Evolutionary conservation across 2,113 vertebrate genomes (phyloP), one percentile per base, ranked within the genome.

Genomic region (Chitala chitala): DNA sequence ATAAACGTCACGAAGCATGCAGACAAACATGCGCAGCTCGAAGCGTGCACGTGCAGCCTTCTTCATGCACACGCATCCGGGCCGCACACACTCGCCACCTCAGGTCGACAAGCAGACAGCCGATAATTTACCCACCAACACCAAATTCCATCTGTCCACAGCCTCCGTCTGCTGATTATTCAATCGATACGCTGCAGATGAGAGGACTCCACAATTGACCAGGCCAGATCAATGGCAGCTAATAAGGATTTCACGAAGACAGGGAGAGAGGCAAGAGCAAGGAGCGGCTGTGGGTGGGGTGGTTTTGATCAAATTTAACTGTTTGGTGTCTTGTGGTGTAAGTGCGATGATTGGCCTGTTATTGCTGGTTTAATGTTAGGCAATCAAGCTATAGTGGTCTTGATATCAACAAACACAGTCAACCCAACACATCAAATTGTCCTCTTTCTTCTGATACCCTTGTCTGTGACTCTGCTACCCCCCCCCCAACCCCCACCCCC

Each of bases 301-400:
- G 92, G 93, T 92, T 95, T 93, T 98, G 94, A 98, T 98, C 93
- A 94, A 92, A 98, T 97, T 95, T 92, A 90, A 91, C 92, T 89
- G 92, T 80, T 92, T 91, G 93, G 91, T 92, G 91, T 93, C 93
- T 94, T 91, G 93, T 92, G 94, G 95, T 94, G 95, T 96, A 96
- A 97, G 95, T 94, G 93, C 92, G 92, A 97, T 96, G 97, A 98
- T 97, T 97, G 95, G 89, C 89, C 92, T 93, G 93, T 97, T 99
- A 98, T 99, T 98, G 96, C 89, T 92, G 92, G 95, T 99, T 98
- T 99, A 99, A 99, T 97, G 95, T 97, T 96, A 93, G 94, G 95
- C 95, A 98, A 99, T 99, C 97, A 98, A 95, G 92, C 94, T 95
- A 92, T 94, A 96, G 95, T 97, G 95, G 94, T 98, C 95, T 98